These are phyloP conservation scores for Nasonovia ribisnigri DNA, from an alignment of 2,888 invertebrate genomes.

Conservation along the genomic window DNA sequence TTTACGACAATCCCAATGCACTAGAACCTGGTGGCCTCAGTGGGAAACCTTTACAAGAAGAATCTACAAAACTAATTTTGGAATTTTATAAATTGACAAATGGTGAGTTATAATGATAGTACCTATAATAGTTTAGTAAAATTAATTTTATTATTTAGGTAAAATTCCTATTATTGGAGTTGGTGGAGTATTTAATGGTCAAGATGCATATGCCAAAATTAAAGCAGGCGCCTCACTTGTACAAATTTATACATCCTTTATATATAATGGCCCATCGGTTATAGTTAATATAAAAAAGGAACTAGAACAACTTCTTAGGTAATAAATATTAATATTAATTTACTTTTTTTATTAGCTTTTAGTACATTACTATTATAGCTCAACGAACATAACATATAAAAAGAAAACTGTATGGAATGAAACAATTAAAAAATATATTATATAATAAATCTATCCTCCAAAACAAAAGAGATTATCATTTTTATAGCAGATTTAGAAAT, in stretches of 20 bases:
- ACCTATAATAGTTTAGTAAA: background rate
- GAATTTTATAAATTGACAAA: slow-evolving; percentile 88
- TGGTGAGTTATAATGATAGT: slow-evolving; percentile 72
- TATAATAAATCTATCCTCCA: no score
- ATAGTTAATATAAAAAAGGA: slow-evolving; percentile 86
- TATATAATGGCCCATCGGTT: slow-evolving; percentile 88
- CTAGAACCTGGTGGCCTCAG: slow-evolving; percentile 91
- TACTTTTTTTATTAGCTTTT: background rate
- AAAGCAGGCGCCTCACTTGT: slow-evolving; percentile 92
- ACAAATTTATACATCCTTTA: slow-evolving; percentile 91
- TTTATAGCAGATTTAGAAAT: no score
- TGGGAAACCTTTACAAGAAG: slow-evolving; percentile 86
- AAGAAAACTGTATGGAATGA: no score
- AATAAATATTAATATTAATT: slow-evolving; percentile 65
- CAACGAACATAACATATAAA: no score
- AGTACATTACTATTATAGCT: no score
- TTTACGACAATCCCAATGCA: slow-evolving; percentile 75
- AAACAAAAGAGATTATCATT: no score
- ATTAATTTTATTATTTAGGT: slow-evolving; percentile 70
- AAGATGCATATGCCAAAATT: slow-evolving; percentile 95
- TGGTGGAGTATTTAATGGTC: slow-evolving; percentile 90
- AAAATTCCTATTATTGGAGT: slow-evolving; percentile 92
- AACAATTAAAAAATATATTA: no score
- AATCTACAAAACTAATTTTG: slow-evolving; percentile 87
- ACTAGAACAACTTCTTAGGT: slow-evolving; percentile 78